Evolutionary conservation across 2,888 invertebrate genomes (phyloP).

Genomic region (Bombyx huttoni): DNA sequence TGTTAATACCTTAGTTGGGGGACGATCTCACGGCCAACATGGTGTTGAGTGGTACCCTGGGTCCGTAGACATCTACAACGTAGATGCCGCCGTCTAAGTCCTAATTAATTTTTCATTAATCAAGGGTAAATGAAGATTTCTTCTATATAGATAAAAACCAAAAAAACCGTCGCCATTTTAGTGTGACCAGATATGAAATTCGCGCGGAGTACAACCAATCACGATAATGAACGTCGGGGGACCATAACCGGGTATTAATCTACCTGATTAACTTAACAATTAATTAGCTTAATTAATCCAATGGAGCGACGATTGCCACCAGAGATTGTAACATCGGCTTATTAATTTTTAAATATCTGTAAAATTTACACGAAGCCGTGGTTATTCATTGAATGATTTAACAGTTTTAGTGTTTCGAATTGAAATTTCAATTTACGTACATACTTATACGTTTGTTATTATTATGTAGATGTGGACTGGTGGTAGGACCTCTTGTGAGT

Average conservation of each 20-base stretch:
- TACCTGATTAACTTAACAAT: slow-evolving; percentile 22
- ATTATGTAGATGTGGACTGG: too few species aligned
- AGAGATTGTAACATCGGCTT: neutral
- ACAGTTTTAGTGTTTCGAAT: neutral
- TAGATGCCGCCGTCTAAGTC: too few species aligned
- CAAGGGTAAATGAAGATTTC: too few species aligned
- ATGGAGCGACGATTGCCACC: slow-evolving; percentile 10
- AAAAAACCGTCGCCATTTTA: neutral
- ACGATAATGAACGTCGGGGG: neutral
- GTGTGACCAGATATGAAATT: neutral
- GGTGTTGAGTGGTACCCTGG: too few species aligned
- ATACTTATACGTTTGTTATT: too few species aligned
- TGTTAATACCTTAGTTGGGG: too few species aligned
- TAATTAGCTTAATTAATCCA: slow-evolving; percentile 20
- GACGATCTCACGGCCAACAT: too few species aligned
- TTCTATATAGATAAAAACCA: too few species aligned
- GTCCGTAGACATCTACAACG: too few species aligned
- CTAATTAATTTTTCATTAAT: too few species aligned
- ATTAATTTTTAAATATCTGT: neutral
- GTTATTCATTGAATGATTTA: neutral
- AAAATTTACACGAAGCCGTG: neutral
- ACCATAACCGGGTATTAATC: slow-evolving; percentile 11
- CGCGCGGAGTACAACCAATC: neutral
- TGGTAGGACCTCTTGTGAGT: too few species aligned
- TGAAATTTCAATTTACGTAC: neutral